Base-by-base conservation (phyloP, 2,888 invertebrate species). In the Strigamia transsilvanica region DNA sequence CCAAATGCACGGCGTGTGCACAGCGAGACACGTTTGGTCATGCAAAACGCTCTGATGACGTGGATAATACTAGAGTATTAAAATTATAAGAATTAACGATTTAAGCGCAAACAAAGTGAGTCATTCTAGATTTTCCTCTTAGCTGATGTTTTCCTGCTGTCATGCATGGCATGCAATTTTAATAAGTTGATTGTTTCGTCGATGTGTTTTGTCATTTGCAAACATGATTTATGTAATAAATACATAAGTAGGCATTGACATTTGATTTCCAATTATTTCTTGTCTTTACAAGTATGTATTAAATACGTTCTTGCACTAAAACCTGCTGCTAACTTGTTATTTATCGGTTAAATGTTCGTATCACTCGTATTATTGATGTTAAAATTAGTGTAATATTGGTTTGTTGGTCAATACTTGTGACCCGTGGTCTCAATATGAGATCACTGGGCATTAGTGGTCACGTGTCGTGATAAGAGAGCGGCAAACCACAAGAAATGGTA, bases 371-470 rank as follows among this genome's bases (percentile, higher is more conserved):
- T 51, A 51, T 46, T 56, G 56, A 56, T 56, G n/a, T 56, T 5
- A 56, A 56, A 56, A 56, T 56, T 56, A 56, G 56, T 18, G 18
- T n/a, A 56, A 6, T 56, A 56, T 56, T 9, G 15, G 56, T 56
- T 18, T n/a, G 18, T 56, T 56, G 56, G 56, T 56, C 56, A 56
- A 56, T 18, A 18, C 18, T 18, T 56, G n/a, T 56, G 56, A 56
- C n/a, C 56, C 56, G 56, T 56, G 56, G 56, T 18, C 56, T 56
- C n/a, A 56, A 56, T 56, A 18, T 56, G 56, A 56, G 56, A 56
- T 56, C 56, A 56, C 56, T n/a, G 56, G 56, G 56, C 56, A 56
- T 56, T 56, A 56, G 56, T 56, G 56, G 56, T 56, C 56, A 18
- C 56, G n/a, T 56, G 56, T 56, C 56, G n/a, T 18, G 56, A 56